A percentile compares a stretch with the other conserved stretches of the same genome.
Evolutionary conservation across 1,140 invertebrate species (phyloP).

Genomic region (Phocides pigmalion): DNA sequence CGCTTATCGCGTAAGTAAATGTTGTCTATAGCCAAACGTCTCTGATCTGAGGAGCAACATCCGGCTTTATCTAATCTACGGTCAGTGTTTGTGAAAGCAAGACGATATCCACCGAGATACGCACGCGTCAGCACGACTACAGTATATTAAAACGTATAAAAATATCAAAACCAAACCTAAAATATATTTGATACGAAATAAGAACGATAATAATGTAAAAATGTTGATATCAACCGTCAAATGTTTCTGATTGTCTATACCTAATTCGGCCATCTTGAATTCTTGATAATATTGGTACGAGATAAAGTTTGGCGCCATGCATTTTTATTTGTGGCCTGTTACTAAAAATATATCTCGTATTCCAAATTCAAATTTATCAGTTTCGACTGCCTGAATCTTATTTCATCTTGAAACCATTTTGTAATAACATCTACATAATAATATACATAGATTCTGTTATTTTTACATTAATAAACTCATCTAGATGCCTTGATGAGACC

Average conservation of each 20-base stretch:
- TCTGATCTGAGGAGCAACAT: constrained; percentile 69
- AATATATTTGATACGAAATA: constrained; percentile 1
- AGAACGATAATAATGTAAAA: constrained; percentile 15
- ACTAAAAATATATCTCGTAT: constrained; percentile 17
- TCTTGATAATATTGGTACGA: constrained; percentile 9
- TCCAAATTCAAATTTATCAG: constrained; percentile 7
- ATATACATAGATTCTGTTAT: no score
- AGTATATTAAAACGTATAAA: no score
- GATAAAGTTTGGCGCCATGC: constrained; percentile 28
- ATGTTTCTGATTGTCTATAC: not conserved
- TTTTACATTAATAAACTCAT: no score
- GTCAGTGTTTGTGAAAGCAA: constrained; percentile 68
- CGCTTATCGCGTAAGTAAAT: constrained; percentile 64
- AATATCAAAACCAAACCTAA: constrained; percentile 15
- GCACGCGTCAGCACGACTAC: constrained; percentile 35
- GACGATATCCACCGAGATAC: constrained; percentile 57
- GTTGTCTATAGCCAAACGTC: constrained; percentile 54
- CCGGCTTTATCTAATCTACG: constrained; percentile 78
- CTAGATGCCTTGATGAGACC: no score
- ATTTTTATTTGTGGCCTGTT: constrained; percentile 9
- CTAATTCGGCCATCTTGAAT: constrained; percentile 20
- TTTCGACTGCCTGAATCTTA: no score
- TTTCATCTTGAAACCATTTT: no score
- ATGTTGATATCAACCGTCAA: not conserved
- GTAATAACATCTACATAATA: no score